Base-by-base conservation (phyloP, 2,113 vertebrate species). In the Origma solitaria region DNA sequence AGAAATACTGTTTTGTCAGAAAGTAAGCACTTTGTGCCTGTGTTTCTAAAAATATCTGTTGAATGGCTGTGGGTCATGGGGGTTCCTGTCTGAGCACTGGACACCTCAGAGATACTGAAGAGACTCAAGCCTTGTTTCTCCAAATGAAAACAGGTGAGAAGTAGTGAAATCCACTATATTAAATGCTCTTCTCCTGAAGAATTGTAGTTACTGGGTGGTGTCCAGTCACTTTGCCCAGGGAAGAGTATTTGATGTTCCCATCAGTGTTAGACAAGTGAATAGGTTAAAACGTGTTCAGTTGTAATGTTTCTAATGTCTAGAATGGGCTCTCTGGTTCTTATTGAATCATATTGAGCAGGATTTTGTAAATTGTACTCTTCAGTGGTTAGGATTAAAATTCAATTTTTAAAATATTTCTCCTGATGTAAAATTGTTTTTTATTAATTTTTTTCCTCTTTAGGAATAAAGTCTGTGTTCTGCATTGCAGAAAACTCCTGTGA, bases 381-480 rank as follows among this genome's bases (percentile, higher is more conserved):
- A 68, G 28, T 75, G 35, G 2, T 84, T 86, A 62, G 47, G 20
- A 35, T 84, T 78, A 83, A 81, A 28, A 60, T 83, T 81, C 5
- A 37, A 16, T 51, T 81, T 66, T 42, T 31, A 2, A 54, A 70
- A 10, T 57, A 65, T 38, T 77, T 78, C 30, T 89, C 12, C 22
- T 61, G 64, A 53, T 77, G 18, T 95, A 86, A 94, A 91, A 66
- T 33, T 72, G 15, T 3, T 56, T 82, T 83, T 69, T 80, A 37
- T 82, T 71, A 23, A 44, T 90, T 62, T 88, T 80, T 82, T 93
- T 78, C 78, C 49, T 81, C 83, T 88, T 92, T 65, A 94, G 86
- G 88, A 92, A n/a, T 93, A 92, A 85, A 94, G 82, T 86, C 60
- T 77, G 5, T 93, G 68, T 89, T 92, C 91, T 92, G 51, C 88